A percentile compares a stretch with the other conserved stretches of the same genome.
Evolutionary conservation across 2,888 invertebrate genomes (phyloP).

Genomic region (Cephalotes varians): DNA sequence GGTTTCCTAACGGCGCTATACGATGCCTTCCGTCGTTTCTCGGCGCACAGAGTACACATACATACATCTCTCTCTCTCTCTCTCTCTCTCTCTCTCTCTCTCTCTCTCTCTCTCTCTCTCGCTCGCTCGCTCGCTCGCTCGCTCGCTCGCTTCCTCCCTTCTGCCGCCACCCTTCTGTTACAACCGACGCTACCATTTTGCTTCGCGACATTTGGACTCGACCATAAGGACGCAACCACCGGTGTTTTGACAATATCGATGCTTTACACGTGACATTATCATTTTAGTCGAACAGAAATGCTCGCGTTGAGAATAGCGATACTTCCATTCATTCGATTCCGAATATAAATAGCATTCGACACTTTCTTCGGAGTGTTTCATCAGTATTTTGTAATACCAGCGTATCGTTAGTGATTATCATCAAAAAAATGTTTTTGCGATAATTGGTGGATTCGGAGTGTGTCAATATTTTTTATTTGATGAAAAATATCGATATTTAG

Average conservation of each 20-base stretch:
- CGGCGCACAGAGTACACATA: constrained; percentile 24
- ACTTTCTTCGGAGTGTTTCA: not conserved
- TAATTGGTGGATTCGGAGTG: not conserved
- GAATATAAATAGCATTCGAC: not conserved
- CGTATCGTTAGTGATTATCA: not conserved
- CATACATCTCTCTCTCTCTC: constrained; percentile 7
- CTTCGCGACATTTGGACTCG: constrained; percentile 49
- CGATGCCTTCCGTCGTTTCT: constrained; percentile 47
- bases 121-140: too few relatives aligned
- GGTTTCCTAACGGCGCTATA: constrained; percentile 50
- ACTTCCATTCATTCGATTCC: constrained; percentile 12
- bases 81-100: too few relatives aligned
- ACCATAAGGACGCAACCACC: constrained; percentile 11
- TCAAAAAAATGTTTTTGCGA: not conserved
- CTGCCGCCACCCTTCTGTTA: constrained; percentile 21
- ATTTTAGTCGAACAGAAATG: constrained; percentile 29
- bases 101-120: too few relatives aligned
- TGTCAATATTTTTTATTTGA: not conserved
- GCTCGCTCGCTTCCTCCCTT: too few relatives aligned
- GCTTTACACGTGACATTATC: constrained; percentile 28
- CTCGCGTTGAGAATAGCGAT: not conserved
- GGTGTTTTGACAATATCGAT: constrained; percentile 28
- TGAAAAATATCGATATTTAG: not conserved
- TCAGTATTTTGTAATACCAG: not conserved
- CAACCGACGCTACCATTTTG: constrained; percentile 38